Percentiles rank a stretch among this genome's conserved stretches.
Conservation (phyloP, 2,113 vertebrate genomes). For the Tor tambroides region DNA sequence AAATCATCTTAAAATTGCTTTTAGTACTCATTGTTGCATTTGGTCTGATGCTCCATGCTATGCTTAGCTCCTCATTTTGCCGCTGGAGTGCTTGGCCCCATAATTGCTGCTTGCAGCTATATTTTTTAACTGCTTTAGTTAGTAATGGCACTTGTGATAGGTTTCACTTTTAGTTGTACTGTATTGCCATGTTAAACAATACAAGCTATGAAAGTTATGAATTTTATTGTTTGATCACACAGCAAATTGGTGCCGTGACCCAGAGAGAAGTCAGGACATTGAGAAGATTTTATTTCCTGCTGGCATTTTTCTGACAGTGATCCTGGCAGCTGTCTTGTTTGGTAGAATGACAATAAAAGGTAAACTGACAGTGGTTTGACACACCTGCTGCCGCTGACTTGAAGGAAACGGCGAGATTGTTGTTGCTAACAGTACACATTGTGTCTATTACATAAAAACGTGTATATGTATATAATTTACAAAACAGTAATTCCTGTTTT, state of each 20-base stretch:
- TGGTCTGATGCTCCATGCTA: no score
- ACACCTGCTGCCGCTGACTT: background rate
- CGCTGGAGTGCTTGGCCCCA: no score
- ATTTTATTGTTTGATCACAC: background rate
- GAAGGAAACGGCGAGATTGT: background rate
- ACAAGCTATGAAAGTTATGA: background rate
- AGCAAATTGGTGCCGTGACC: background rate
- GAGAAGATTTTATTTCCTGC: constrained; percentile 13
- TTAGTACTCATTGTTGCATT: no score
- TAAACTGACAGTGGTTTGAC: background rate
- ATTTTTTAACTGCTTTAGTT: no score
- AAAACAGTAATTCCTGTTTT: background rate
- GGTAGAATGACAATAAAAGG: constrained; percentile 33
- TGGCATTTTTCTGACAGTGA: constrained; percentile 9
- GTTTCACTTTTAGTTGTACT: no score
- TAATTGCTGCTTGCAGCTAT: no score
- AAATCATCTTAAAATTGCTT: no score
- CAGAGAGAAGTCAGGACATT: background rate
- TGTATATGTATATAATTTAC: no score
- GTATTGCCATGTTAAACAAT: no score
- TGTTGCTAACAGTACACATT: background rate
- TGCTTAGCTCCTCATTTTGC: no score
- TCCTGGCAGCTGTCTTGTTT: constrained; percentile 6
- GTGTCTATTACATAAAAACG: no score
- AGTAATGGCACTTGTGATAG: no score